Evolutionary conservation across 1,140 invertebrate species (phyloP), one percentile per base, ranked within the genome.

Genomic region (Megalonaias nervosa): DNA sequence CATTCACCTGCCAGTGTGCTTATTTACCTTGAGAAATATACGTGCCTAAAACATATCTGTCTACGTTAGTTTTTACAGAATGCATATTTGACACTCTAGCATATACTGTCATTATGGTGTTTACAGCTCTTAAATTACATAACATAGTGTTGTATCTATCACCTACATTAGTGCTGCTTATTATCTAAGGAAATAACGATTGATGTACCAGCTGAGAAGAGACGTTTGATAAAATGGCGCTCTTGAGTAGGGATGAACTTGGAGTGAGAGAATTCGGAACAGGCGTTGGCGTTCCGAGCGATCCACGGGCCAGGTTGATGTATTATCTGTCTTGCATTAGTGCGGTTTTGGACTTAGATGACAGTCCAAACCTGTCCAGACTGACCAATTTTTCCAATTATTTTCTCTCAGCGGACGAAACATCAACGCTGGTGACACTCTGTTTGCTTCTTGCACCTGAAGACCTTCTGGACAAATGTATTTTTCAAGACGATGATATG

Each of bases 401-500:
- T 17, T 48, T 48, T 48, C 70, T 84, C 2, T 73, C 16, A 19
- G 48, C 73, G 15, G 58, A 74, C 1, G 83, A 84, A 14, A 69
- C 31, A 5, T 68, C 80, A 56, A 26, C 76, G 15, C 77, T 84
- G 3, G 5, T 82, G 14, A 26, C 62, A 16, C 72, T 82, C 1
- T 81, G 81, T 57, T 23, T 79, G 38, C 65, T 81, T 6, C 75
- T 84, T 57, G 75, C 77, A 56, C 81, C 83, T 13, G 83, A 84
- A 23, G 77, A 68, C 11, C 70, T 84, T 16, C 64, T 82, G 9
- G 75, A 79, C 70, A 84, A 84, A 71, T 82, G 80, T 31, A 77
- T 84, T 21, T 84, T 84, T 62, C 78, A 74, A 57, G 77, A 81
- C 64, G 81, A 84, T 19, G 70, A 73, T 5, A 68, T 84, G 71